Percentiles rank a stretch among this genome's conserved stretches.
Conservation (phyloP, 2,113 vertebrate species). For the Eublepharis macularius region DNA sequence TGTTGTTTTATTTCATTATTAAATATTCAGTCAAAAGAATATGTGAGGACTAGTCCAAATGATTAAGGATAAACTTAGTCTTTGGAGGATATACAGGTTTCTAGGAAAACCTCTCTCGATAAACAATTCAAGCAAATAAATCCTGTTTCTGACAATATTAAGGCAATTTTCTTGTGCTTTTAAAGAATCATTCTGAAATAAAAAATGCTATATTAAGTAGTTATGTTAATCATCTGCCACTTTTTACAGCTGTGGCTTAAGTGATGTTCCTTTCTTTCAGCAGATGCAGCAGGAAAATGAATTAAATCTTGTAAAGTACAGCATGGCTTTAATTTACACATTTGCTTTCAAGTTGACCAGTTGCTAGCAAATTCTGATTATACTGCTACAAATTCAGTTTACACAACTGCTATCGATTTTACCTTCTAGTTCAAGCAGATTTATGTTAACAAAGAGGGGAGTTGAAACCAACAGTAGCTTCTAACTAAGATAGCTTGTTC, state of each 20-base stretch:
- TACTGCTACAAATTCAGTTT: slow-evolving; percentile 43
- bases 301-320: slow-evolving; percentile 30
- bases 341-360: slow-evolving; percentile 12
- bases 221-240: slow-evolving; percentile 21
- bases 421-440: slow-evolving; percentile 28
- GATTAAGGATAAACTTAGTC: background rate
- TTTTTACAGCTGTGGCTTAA: slow-evolving; percentile 24
- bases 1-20: background rate
- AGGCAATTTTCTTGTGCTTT: slow-evolving; percentile 56
- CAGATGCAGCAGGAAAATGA: slow-evolving; percentile 26
- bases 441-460: slow-evolving; percentile 32
- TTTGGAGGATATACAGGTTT: background rate
- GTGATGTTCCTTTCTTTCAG: slow-evolving; percentile 37
- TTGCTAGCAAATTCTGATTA: slow-evolving; percentile 36
- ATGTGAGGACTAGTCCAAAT: slow-evolving; percentile 9
- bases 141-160: slow-evolving; percentile 46
- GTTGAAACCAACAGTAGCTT: slow-evolving; percentile 14
- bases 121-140: slow-evolving; percentile 38
- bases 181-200: slow-evolving; percentile 51
- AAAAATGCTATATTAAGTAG: slow-evolving; percentile 58
- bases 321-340: slow-evolving; percentile 32
- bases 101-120: background rate
- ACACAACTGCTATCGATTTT: slow-evolving; percentile 32
- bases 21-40: slow-evolving; percentile 29
- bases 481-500: slow-evolving; percentile 40